Percentiles rank a stretch among this genome's conserved stretches.
Conservation (phyloP, 2,797 vertebrate species). For the Enteromius thamalakanensis region DNA sequence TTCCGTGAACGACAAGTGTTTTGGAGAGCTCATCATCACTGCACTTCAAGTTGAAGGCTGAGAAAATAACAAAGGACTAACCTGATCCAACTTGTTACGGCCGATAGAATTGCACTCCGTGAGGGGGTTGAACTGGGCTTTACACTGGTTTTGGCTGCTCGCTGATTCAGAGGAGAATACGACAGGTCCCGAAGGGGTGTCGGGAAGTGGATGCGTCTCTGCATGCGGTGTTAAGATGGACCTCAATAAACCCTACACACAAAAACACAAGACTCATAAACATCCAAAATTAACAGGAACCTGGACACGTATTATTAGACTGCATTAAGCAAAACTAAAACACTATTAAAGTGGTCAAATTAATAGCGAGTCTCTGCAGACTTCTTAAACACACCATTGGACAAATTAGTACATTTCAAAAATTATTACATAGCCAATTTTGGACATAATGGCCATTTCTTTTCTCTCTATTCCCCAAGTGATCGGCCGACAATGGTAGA, state of each 20-base stretch:
- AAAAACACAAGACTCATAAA: background rate
- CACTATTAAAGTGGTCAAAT: conserved; percentile 58
- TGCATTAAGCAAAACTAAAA: conserved; percentile 51
- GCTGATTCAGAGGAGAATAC: conserved; percentile 67
- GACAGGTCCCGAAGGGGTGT: conserved; percentile 62
- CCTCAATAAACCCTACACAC: conserved; percentile 83
- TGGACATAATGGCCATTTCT: conserved; percentile 60
- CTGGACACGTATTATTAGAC: conserved; percentile 51
- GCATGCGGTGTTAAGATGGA: conserved; percentile 73
- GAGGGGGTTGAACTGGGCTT: conserved; percentile 83
- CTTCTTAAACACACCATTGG: conserved; percentile 45
- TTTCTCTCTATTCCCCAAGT: conserved; percentile 60
- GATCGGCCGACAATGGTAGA: conserved; percentile 62
- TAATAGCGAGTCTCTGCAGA: conserved; percentile 49
- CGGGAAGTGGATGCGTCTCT: conserved; percentile 55
- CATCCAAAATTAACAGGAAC: conserved; percentile 37
- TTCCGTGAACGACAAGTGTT: conserved; percentile 19
- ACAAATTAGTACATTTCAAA: conserved; percentile 60
- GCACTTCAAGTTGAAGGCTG: background rate
- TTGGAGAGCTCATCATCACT: background rate
- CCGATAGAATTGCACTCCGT: conserved; percentile 79
- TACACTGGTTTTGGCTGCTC: conserved; percentile 52
- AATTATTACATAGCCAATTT: conserved; percentile 59
- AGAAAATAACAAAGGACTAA: conserved; percentile 68
- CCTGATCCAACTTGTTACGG: conserved; percentile 84